phyloP scores from a whole-genome alignment of 2,888 invertebrate species.

The Tipula lateralis region DNA sequence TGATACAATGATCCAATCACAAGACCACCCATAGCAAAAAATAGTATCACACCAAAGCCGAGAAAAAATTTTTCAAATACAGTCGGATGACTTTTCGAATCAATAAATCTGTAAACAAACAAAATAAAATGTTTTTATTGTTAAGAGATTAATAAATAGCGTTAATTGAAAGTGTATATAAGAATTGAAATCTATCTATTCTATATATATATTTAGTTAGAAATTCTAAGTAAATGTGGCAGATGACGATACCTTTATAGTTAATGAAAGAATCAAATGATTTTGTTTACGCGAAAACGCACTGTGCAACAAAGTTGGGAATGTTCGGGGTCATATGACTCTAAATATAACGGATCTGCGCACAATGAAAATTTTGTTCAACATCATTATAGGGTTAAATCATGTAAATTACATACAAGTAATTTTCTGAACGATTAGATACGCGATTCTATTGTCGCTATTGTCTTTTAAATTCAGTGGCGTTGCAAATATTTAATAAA shows the following conservation, averaged over 20 bases:
- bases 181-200: no score
- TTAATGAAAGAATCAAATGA: background rate
- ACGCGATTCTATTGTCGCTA: background rate
- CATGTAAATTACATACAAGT: background rate
- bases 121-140: background rate
- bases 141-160: background rate
- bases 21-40: slow-evolving; percentile 37
- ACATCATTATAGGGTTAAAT: background rate
- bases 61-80: slow-evolving; percentile 37
- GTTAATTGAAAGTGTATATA: background rate
- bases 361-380: background rate
- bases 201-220: background rate
- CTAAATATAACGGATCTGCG: background rate
- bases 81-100: slow-evolving; percentile 35
- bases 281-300: background rate
- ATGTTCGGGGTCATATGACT: background rate
- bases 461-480: background rate
- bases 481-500: background rate
- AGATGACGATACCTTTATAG: background rate
- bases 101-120: slow-evolving; percentile 35
- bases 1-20: slow-evolving; percentile 37
- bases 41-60: slow-evolving; percentile 36
- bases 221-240: background rate
- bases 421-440: slow-evolving; percentile 1
- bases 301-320: background rate